Base-by-base conservation (phyloP, 2,797 vertebrate genomes). In the Psittacula derbiana region DNA sequence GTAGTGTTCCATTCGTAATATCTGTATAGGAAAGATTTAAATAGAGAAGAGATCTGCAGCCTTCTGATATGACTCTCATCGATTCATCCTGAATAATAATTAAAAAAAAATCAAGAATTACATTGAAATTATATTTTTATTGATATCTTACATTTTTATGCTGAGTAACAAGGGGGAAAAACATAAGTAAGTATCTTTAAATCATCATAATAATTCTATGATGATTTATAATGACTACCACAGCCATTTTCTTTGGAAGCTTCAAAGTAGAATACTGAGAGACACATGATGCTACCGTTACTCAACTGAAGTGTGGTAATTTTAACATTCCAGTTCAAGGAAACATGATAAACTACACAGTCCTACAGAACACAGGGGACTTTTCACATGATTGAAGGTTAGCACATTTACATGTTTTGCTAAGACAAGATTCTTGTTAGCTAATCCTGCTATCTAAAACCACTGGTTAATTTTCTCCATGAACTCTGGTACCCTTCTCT, bases 21-120 rank as follows among this genome's bases (percentile, higher is more conserved):
- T 70, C 46, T 31, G 98, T 99, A 88, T 96, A 97, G 6, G 98
- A 98, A 31, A 99, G 91, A 95, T 99, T 99, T 81, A 98, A 97
- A 97, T 97, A 98, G 38, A 99, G 97, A 79, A 99, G 96, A 52
- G 97, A 97, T 38, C 96, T 97, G 79, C 98, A 99, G 60, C 98
- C 96, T 86, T 98, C 98, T 9, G 98, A 96, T 83, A 98, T 97
- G 67, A 94, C 92, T 92, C 96, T 97, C 93, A 99, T 97, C 33
- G 96, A 97, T 87, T 98, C 95, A 93, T 99, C 98, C 98, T 99
- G 90, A 95, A 64, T 38, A 93, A 95, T 30, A 84, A 94, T 36
- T 9, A 2, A 10, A 80, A 96, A 75, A 88, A 49, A 21, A 40
- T 9, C 31, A 20, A 50, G 30, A 84, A 89, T 11, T 50, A 82